Conservation (phyloP, 2,888 invertebrate genomes). For the Syrista parreyssii region DNA sequence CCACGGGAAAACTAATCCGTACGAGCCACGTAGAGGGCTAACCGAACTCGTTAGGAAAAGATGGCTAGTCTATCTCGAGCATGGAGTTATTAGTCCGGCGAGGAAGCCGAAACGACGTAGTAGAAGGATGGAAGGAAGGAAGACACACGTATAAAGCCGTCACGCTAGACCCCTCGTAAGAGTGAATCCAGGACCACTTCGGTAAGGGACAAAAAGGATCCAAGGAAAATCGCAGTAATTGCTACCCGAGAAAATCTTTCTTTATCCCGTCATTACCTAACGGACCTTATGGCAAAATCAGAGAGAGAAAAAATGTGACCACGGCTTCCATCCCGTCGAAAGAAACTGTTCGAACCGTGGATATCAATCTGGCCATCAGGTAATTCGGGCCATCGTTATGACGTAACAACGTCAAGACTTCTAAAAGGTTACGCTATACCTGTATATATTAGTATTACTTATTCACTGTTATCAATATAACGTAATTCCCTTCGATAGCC, state of each 20-base stretch:
- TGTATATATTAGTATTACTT: neutral
- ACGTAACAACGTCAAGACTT: neutral
- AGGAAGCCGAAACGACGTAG: slow-evolving; percentile 15
- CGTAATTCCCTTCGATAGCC: neutral
- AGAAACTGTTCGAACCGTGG: neutral
- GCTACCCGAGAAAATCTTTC: neutral
- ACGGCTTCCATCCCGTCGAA: neutral
- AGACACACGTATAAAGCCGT: neutral
- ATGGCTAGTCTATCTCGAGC: slow-evolving; percentile 3
- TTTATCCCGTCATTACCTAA: neutral
- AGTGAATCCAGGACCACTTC: neutral
- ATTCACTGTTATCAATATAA: neutral
- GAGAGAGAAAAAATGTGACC: neutral
- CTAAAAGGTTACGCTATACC: neutral
- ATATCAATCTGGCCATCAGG: neutral
- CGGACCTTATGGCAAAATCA: neutral
- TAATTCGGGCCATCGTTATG: neutral
- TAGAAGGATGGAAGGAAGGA: slow-evolving; percentile 23
- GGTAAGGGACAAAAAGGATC: neutral
- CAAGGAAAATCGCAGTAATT: neutral
- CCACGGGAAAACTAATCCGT: slow-evolving; percentile 2
- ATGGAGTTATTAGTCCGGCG: slow-evolving; percentile 19
- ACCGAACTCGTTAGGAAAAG: slow-evolving; percentile 14
- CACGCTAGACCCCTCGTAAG: neutral
- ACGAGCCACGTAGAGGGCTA: slow-evolving; percentile 5